Conservation (phyloP, 2,797 vertebrate genomes). For the Pempheris klunzingeri region DNA sequence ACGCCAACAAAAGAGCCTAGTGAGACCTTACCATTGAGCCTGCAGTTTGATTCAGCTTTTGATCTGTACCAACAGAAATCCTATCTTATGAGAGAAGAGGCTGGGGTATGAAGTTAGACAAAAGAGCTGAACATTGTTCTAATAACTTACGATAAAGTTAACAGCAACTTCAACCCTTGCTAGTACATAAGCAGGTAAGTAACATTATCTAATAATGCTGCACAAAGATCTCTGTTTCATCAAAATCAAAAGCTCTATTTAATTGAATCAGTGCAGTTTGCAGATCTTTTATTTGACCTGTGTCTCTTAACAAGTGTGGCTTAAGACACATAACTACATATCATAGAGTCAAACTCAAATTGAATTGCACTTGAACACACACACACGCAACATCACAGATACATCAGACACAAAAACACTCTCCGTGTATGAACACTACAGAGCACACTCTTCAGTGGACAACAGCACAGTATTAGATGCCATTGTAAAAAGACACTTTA, state of each 20-base stretch:
- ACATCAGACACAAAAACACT: conserved; percentile 22
- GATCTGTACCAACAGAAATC: conserved; percentile 57
- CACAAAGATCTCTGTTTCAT: conserved; percentile 4
- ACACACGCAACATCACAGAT: not conserved
- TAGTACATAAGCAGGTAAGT: not conserved
- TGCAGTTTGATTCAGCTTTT: conserved; percentile 61
- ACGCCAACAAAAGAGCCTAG: conserved; percentile 67
- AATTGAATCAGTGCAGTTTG: not conserved
- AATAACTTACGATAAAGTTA: not conserved
- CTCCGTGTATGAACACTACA: conserved; percentile 2
- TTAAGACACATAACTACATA: not conserved
- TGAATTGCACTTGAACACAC: not conserved
- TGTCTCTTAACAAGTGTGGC: not conserved
- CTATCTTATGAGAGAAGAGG: conserved; percentile 51
- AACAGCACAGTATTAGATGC: conserved; percentile 14
- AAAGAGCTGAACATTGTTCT: not conserved
- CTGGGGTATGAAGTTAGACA: conserved; percentile 18
- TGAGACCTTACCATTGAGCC: conserved; percentile 44
- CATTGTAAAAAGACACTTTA: conserved; percentile 40
- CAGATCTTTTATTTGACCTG: not conserved
- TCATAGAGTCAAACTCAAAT: conserved; percentile 3
- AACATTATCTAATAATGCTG: conserved; percentile 4
- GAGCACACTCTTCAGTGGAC: not conserved
- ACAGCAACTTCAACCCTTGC: not conserved
- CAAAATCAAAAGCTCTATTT: not conserved